Conservation (phyloP, 2,113 vertebrate species). For the Trachemys scripta region DNA sequence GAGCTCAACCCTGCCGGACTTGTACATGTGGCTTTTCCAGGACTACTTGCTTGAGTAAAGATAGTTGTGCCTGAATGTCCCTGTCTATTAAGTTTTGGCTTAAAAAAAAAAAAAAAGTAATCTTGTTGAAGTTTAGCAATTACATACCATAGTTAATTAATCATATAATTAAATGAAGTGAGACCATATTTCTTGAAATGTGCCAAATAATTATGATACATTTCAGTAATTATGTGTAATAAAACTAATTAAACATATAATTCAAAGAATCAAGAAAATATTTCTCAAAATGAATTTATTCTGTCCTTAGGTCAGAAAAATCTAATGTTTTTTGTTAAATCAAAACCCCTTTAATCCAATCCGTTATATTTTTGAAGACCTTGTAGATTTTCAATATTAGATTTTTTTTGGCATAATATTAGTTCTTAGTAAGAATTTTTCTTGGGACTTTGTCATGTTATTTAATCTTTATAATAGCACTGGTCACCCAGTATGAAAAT, state of each 20-base stretch:
- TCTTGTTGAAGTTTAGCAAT: conserved; percentile 68
- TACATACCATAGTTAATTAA: conserved; percentile 75
- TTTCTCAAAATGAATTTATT: conserved; percentile 62
- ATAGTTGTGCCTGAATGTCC: background rate
- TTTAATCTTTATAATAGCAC: conserved; percentile 51
- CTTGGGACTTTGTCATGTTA: conserved; percentile 40
- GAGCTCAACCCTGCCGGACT: background rate
- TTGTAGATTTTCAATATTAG: conserved; percentile 32
- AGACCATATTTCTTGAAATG: conserved; percentile 74
- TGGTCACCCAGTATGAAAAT: conserved; percentile 51
- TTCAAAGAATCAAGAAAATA: conserved; percentile 69
- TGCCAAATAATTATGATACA: conserved; percentile 78
- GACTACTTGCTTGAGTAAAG: background rate
- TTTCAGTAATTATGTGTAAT: conserved; percentile 74
- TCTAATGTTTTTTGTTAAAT: conserved; percentile 43
- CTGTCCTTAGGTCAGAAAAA: conserved; percentile 41
- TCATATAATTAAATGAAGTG: conserved; percentile 76
- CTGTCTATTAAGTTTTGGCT: conserved; percentile 34
- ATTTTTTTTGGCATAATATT: conserved; percentile 26
- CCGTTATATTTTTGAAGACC: conserved; percentile 33
- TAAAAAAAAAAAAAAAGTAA: conserved; percentile 40
- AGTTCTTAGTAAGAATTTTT: conserved; percentile 53
- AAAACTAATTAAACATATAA: conserved; percentile 78
- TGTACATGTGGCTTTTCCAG: fast-evolving
- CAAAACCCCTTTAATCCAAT: background rate